These are phyloP conservation scores for Hybos culiciformis DNA, from an alignment of 2,888 invertebrate species.

Conservation along the genomic window DNA sequence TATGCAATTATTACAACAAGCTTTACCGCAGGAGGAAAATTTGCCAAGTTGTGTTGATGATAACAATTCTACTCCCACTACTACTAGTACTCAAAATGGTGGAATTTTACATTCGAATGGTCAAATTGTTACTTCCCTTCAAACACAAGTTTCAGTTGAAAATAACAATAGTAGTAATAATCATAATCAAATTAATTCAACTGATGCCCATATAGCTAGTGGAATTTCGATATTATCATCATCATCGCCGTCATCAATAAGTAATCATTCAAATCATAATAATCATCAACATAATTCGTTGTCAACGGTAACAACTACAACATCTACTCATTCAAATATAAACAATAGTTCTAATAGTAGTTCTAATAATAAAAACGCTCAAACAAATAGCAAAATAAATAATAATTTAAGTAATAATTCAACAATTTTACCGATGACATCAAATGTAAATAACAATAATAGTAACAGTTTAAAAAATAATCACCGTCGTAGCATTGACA, in stretches of 20 bases:
- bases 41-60: slow-evolving; percentile 1
- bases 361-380: slow-evolving; percentile 18
- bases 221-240: too few species aligned
- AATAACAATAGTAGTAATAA: background rate
- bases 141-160: slow-evolving; percentile 1
- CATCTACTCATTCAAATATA: slow-evolving; percentile 16
- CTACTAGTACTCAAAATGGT: background rate
- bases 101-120: slow-evolving; percentile 8
- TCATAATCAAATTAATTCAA: background rate
- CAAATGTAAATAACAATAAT: slow-evolving; percentile 11
- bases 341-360: slow-evolving; percentile 19
- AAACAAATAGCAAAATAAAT: background rate
- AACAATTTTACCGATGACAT: slow-evolving; percentile 8
- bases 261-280: slow-evolving; percentile 7
- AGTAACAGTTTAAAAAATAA: slow-evolving; percentile 17
- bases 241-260: background rate
- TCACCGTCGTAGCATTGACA: slow-evolving; percentile 34
- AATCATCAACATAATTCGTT: background rate
- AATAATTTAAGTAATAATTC: slow-evolving; percentile 3
- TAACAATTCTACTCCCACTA: slow-evolving; percentile 18
- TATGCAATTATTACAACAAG: slow-evolving; percentile 80
- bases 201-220: too few species aligned
- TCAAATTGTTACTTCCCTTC: slow-evolving; percentile 13
- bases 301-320: slow-evolving; percentile 11
- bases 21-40: slow-evolving; percentile 53